Base-by-base conservation (phyloP, 2,888 invertebrate genomes). In the Drosophila anceps region DNA sequence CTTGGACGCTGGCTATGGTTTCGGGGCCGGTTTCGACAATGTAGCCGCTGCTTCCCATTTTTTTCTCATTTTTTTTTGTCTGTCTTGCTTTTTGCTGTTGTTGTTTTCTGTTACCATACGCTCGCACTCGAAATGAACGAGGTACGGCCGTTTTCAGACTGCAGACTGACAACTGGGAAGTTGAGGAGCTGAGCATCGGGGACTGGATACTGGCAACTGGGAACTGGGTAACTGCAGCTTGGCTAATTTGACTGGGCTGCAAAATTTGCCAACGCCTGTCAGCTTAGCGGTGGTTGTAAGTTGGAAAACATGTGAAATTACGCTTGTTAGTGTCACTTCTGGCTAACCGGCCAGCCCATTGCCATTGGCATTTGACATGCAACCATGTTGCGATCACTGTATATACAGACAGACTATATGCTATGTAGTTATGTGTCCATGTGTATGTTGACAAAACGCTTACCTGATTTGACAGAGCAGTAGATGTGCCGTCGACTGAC, bases 381-480 rank as follows among this genome's bases (percentile, higher is more conserved):
- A 29, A 53, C n/a, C 39, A 48, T 43, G 35, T 29, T 55, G 39
- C 41, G 6, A 39, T 37, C 27, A 3, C 10, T n/a, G 29, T 12
- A 67, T 7, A 12, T n/a, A 31, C 7, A 37, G 13, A 31, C 7
- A 37, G 13, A 27, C n/a, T n/a, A 48, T 31, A 18, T 48, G 48
- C 41, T 41, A 27, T 27, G 27, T n/a, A 15, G 8, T 10, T 39
- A 37, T 15, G n/a, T 35, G n/a, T 20, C 39, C 15, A 7, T 35
- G n/a, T 10, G 2, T 41, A 18, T 55, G 53, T 46, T 63, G 72
- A 81, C 61, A 68, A 72, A 64, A 72, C 59, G 51, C 54, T 93
- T 94, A 99, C 99, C 98, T 95, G 98, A 98, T 94, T 98, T 98
- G 76, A 98, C 98, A 71, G 98, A 98, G 94, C 98, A 98, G 94